Percentiles rank a stretch among this genome's conserved stretches.
phyloP scores from a whole-genome alignment of 2,113 vertebrate genomes.

The Sinocyclocheilus grahami region DNA sequence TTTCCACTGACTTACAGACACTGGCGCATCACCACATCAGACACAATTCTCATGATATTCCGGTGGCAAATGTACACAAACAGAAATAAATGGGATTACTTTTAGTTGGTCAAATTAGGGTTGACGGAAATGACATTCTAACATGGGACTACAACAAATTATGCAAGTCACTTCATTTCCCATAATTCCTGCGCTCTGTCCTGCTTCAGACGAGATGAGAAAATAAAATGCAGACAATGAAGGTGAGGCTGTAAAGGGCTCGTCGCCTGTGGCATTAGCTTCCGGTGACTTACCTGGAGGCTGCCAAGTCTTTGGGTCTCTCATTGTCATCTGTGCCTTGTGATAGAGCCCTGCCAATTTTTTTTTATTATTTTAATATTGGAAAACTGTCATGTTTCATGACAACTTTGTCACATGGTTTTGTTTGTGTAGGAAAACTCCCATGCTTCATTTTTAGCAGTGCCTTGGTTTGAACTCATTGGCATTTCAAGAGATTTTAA shows the following conservation, averaged over 20 bases:
- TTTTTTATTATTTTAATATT: conserved; percentile 60
- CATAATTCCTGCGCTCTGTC: not conserved
- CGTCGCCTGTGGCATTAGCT: conserved; percentile 69
- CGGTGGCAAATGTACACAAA: conserved; percentile 37
- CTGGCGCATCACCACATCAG: not conserved
- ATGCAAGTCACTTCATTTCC: not conserved
- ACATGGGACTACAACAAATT: conserved; percentile 8
- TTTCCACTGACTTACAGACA: not conserved
- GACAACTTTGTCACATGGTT: conserved; percentile 57
- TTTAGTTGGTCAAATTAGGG: conserved; percentile 67
- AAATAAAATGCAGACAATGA: conserved; percentile 69
- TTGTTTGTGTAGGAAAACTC: conserved; percentile 59
- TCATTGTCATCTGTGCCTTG: conserved; percentile 82
- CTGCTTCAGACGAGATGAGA: conserved; percentile 67
- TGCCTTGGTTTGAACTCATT: conserved; percentile 15
- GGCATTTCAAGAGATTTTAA: not conserved
- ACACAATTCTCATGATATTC: not conserved
- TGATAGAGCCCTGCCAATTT: conserved; percentile 71
- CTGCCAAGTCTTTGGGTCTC: conserved; percentile 81
- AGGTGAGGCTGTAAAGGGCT: conserved; percentile 71
- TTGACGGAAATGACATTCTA: conserved; percentile 63
- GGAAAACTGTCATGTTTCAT: conserved; percentile 56
- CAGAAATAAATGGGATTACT: conserved; percentile 39
- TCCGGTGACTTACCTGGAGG: conserved; percentile 79
- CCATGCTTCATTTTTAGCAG: conserved; percentile 42